Evolutionary conservation across 2,888 invertebrate species (phyloP), one percentile per base, ranked within the genome.

Genomic region (Drosophila peninsularis): DNA sequence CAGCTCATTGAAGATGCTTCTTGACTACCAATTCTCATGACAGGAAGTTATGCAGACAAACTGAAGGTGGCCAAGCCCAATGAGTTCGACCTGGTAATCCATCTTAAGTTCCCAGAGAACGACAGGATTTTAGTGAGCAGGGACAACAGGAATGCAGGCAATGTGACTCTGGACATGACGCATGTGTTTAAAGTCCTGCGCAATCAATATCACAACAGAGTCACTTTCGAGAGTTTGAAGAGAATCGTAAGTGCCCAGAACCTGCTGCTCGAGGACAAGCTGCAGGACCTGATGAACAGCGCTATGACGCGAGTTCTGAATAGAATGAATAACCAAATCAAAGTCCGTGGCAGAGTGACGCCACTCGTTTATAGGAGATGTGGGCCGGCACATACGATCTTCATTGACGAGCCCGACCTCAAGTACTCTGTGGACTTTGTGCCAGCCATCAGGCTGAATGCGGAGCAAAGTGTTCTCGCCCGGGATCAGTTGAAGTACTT

Each of bases 11-110:
- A 24, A 24, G 24, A 24, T 24, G 24, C 4, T 24, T 24, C 24
- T 5, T 24, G 24, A 24, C 24, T 24, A 30, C 7, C 30, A 7
- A 7, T 30, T 30, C 7, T 7, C 30, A 0, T 30, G 30, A 7
- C 47, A 90, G 91, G 91, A 6, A 90, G 91, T 27, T 91, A 90
- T 60, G 90, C 83, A 0, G 91, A 91, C 47, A 83, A 87, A 13
- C 53, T 90, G 0, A 91, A 91, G 76, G 82, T 91, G 1, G 62
- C 77, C 1, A 68, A 49, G 21, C 89, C 91, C 0, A 66, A 91
- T 63, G 91, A 91, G 69, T 91, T 80, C 44, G 91, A 91, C 62
- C 69, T 90, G 52, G 71, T 90, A 0, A 66, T 91, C 21, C 73
- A 78, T 21, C 53, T 91, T 0, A 72, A 53, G 39, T 78, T 91